A percentile compares a stretch with the other conserved stretches of the same genome.
Conservation (phyloP, 2,113 vertebrate genomes). For the Lipophrys pholis region DNA sequence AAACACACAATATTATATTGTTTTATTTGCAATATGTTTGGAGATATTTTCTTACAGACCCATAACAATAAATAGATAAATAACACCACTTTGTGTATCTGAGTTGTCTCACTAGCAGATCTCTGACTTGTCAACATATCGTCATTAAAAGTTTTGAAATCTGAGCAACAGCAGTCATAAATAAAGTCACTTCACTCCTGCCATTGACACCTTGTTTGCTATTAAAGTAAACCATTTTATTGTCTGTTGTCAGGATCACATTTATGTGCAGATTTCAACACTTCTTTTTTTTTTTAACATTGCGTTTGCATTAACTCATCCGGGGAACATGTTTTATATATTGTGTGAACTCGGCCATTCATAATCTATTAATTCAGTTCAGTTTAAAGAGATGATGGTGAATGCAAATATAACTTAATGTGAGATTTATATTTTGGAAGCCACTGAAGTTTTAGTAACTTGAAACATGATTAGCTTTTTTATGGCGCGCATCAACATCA, state of each 20-base stretch:
- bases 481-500: too few species aligned
- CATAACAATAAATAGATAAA: conserved; percentile 37
- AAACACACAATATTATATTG: conserved; percentile 7
- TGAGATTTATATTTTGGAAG: too few species aligned
- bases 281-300: too few species aligned
- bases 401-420: too few species aligned
- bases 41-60: conserved; percentile 5
- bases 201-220: conserved; percentile 58
- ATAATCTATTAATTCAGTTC: too few species aligned
- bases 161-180: conserved; percentile 6
- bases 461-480: too few species aligned
- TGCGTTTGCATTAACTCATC: too few species aligned
- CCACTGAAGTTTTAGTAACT: too few species aligned
- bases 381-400: too few species aligned
- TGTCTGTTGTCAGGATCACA: conserved; percentile 31
- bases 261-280: background rate
- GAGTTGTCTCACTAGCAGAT: conserved; percentile 58
- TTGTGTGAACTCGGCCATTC: too few species aligned
- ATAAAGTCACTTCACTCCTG: conserved; percentile 26
- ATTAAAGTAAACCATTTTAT: conserved; percentile 34
- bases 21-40: conserved; percentile 38
- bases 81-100: conserved; percentile 33
- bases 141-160: conserved; percentile 77
- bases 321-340: too few species aligned
- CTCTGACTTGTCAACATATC: conserved; percentile 69